Evolutionary conservation across 2,797 vertebrate genomes (phyloP), one percentile per base, ranked within the genome.

Genomic region (Graptemys geographica): DNA sequence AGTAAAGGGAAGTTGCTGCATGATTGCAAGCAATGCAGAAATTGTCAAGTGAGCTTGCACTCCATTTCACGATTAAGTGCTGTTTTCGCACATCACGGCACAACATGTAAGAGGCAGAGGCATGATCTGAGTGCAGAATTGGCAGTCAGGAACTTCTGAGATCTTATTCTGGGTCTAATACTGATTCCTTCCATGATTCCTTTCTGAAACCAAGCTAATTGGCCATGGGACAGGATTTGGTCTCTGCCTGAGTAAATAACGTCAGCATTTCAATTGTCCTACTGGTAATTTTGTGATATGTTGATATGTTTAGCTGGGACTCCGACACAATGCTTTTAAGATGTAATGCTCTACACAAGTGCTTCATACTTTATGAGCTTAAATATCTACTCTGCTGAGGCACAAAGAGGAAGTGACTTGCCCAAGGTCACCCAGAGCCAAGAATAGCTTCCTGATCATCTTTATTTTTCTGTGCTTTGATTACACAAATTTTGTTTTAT

Each of bases 61-160:
- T 8, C 11, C n/a, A 28, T 19, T n/a, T 41, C 51, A 69, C 65
- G 52, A 62, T 33, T 10, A 78, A 78, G 25, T 81, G 25, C 31
- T 90, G 27, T n/a, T 80, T 78, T 82, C 65, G 31, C 76, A 88
- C 52, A 8, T 41, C 76, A 62, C 27, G 89, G 84, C 81, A 3
- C 85, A 2, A 90, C 53, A 1, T 5, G 18, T 8, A 83, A 89
- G 59, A 93, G 83, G 83, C 56, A 0, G 0, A 44, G 47, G 21
- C 28, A 87, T 53, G 79, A 78, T 28, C 31, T 78, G 19, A 94
- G 31, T 52, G 55, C 47, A 72, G 23, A 62, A 47, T 76, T 83
- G 62, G 27, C 79, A 93, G 79, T 49, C 90, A 84, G 95, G 86
- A 84, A 56, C 92, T 90, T 59, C 59, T 87, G 90, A 94, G 87